These are phyloP conservation scores for Cyanoramphus novaezelandiae DNA, from an alignment of 2,113 vertebrate genomes.

Conservation along the genomic window DNA sequence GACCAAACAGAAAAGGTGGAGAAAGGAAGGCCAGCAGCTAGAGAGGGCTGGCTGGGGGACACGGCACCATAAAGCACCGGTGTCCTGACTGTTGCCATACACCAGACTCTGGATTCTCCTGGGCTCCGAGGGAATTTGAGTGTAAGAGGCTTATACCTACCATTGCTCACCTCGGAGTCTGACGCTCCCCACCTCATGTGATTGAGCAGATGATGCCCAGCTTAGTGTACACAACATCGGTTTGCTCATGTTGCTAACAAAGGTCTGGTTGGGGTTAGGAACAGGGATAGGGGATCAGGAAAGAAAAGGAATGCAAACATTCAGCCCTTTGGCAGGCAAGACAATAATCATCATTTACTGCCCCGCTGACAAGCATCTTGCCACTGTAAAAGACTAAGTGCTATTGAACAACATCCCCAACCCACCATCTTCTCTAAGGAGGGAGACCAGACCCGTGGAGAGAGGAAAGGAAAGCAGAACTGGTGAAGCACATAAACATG, in stretches of 20 bases:
- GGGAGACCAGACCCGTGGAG: background rate
- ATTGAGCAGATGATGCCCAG: background rate
- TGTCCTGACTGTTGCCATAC: background rate
- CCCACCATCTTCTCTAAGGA: background rate
- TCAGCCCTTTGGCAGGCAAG: background rate
- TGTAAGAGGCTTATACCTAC: background rate
- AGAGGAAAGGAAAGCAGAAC: background rate
- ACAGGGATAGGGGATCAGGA: background rate
- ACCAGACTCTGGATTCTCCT: background rate
- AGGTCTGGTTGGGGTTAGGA: background rate
- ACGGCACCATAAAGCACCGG: background rate
- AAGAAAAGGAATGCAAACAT: background rate
- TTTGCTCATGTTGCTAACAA: background rate
- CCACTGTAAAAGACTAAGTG: background rate
- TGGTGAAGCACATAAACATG: background rate
- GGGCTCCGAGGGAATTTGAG: background rate
- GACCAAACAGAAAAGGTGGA: background rate
- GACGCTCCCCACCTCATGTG: background rate
- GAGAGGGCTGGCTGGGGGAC: background rate
- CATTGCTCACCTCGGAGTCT: background rate
- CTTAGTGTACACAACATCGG: fast-evolving
- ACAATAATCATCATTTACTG: background rate
- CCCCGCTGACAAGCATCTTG: background rate
- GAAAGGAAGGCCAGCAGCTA: background rate
- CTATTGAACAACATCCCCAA: background rate